Conservation (phyloP, 1,140 invertebrate genomes). For the Drosophila sturtevanti region DNA sequence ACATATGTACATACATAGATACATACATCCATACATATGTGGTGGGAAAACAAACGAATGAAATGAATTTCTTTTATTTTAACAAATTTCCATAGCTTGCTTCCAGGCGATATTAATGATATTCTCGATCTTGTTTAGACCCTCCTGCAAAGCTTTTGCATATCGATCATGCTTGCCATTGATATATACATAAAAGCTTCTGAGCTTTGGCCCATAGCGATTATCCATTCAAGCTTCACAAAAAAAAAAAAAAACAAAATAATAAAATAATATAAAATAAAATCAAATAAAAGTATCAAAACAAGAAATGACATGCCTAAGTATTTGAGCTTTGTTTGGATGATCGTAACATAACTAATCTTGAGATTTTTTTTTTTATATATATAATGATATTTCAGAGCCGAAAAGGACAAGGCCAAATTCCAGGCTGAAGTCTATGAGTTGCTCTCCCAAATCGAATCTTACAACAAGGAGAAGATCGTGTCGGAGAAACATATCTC, state of each 20-base stretch:
- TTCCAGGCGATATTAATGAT: conserved; percentile 51
- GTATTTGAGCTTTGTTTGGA: conserved; percentile 32
- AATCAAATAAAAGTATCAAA: too few relatives aligned
- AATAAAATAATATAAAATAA: background rate
- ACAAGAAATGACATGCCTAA: conserved; percentile 70
- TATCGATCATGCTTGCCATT: conserved; percentile 18
- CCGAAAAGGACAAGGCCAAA: conserved; percentile 97
- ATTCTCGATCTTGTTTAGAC: conserved; percentile 42
- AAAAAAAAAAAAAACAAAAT: background rate
- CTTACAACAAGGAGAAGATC: conserved; percentile 95
- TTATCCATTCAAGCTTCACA: background rate
- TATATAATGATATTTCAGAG: conserved; percentile 85
- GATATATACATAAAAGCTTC: conserved; percentile 19
- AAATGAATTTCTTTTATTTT: conserved; percentile 22
- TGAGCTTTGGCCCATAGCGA: conserved; percentile 11
- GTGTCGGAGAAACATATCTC: conserved; percentile 93
- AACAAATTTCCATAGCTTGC: conserved; percentile 57
- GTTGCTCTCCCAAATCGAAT: conserved; percentile 95
- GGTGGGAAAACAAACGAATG: background rate
- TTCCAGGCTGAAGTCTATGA: conserved; percentile 98
- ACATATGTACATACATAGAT: too few relatives aligned
- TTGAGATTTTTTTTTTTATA: conserved; percentile 48
- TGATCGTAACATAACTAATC: conserved; percentile 27
- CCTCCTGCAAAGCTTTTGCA: conserved; percentile 36
- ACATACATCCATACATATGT: too few relatives aligned